Evolutionary conservation across 2,797 vertebrate genomes (phyloP).

Genomic region (Sebastiscus tertius): DNA sequence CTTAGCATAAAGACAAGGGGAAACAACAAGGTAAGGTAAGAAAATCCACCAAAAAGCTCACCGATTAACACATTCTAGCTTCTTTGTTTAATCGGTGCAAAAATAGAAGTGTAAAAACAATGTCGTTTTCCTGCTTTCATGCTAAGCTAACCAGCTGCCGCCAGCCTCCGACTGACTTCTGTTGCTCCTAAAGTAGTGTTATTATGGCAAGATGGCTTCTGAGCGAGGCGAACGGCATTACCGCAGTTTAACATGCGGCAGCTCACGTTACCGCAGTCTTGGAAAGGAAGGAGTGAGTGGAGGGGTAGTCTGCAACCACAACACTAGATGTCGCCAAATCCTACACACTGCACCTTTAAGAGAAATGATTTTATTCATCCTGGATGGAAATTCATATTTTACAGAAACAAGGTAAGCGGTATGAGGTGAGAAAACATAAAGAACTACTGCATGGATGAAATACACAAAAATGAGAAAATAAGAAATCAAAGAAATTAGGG

Average conservation of each 20-base stretch:
- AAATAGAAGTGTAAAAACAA: too few species aligned
- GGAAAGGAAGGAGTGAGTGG: not conserved
- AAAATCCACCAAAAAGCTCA: too few species aligned
- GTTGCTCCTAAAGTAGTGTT: too few species aligned
- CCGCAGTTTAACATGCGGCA: not conserved
- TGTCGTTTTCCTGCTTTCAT: too few species aligned
- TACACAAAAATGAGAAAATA: not conserved
- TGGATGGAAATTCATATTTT: not conserved
- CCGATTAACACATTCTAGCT: too few species aligned
- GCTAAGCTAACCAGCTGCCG: fast-evolving
- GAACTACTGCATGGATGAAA: not conserved
- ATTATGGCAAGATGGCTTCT: too few species aligned
- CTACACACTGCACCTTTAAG: not conserved
- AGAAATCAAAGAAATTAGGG: not conserved
- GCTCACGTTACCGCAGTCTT: not conserved
- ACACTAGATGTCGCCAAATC: not conserved
- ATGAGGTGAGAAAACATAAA: not conserved
- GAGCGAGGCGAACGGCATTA: not conserved
- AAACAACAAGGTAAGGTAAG: not conserved
- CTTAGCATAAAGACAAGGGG: not conserved
- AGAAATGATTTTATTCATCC: not conserved
- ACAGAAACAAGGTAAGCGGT: not conserved
- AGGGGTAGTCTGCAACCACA: not conserved
- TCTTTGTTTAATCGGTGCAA: too few species aligned
- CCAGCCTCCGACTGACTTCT: too few species aligned